Evolutionary conservation across 2,113 vertebrate genomes (phyloP), one percentile per base, ranked within the genome.

Genomic region (Bufo gargarizans): DNA sequence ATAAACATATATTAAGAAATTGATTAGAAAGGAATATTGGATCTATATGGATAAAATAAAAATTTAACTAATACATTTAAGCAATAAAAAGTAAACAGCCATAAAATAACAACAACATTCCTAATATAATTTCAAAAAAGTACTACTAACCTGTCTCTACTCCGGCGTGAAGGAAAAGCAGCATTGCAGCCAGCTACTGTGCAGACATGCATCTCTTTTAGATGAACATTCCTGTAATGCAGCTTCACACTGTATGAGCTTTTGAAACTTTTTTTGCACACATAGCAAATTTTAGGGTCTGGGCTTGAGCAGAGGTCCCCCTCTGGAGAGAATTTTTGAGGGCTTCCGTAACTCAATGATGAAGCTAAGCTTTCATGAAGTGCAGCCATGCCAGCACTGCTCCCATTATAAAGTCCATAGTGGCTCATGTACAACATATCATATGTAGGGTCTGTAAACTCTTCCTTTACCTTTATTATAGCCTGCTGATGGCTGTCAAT

Each of bases 391-490:
- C 97, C 97, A 58, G 97, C 97, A 16, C 94, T 95, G 53, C 94
- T 94, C 12, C 98, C 97, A 2, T 99, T 99, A 90, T 99, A 99
- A 71, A 99, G 96, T 92, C 98, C 98, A 2, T 99, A 99, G 90
- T 99, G 98, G 94, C 98, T 97, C 98, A 99, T 99, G 93, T 98
- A 99, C 92, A 99, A 99, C 98, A 99, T 99, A 94, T 99, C 98
- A 0, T 99, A 99, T 11, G 98, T 98, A 90, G 98, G 98, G 91
- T 99, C 98, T 80, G 94, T 95, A 89, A 99, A 98, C 90, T 99
- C 98, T 91, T 99, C 98, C 92, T 99, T 99, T 90, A 99, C 97
- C 91, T 98, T 99, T 92, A 99, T 97, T 80, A 97, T 91, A 3
- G 95, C 95, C 58, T 97, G 97, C 90, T 96, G 97, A 89, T 96